These are phyloP conservation scores for Eulemur rufifrons DNA, from an alignment of 2,113 vertebrate species.

Conservation along the genomic window DNA sequence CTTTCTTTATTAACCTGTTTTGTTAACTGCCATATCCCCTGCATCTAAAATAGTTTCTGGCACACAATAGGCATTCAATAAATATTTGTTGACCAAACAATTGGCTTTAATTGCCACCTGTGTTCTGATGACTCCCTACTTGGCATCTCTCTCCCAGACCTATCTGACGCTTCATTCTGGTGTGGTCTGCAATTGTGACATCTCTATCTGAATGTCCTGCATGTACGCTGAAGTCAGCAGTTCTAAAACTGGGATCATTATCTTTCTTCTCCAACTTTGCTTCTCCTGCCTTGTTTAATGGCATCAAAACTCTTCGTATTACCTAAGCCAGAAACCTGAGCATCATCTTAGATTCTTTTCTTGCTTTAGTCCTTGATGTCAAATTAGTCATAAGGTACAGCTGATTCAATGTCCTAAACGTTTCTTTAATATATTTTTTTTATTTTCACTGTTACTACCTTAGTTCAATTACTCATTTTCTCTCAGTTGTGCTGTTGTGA, in stretches of 20 bases:
- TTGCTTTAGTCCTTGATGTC: background rate
- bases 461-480: background rate
- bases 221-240: background rate
- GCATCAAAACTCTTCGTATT: background rate
- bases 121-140: background rate
- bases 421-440: background rate
- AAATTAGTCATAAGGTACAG: background rate
- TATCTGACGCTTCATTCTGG: background rate
- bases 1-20: background rate
- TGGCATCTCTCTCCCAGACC: background rate
- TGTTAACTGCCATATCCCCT: background rate
- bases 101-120: slow-evolving; percentile 7
- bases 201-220: background rate
- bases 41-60: slow-evolving; percentile 33
- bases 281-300: background rate
- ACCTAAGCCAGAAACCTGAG: slow-evolving; percentile 5
- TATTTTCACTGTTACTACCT: background rate
- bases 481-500: background rate
- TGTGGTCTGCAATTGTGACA: background rate
- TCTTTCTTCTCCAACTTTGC: slow-evolving; percentile 1
- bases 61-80: background rate
- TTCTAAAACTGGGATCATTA: slow-evolving; percentile 31
- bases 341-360: background rate
- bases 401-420: background rate
- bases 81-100: slow-evolving; percentile 33